Conservation (phyloP, 2,888 invertebrate genomes). For the Pristionchus arcanus region DNA sequence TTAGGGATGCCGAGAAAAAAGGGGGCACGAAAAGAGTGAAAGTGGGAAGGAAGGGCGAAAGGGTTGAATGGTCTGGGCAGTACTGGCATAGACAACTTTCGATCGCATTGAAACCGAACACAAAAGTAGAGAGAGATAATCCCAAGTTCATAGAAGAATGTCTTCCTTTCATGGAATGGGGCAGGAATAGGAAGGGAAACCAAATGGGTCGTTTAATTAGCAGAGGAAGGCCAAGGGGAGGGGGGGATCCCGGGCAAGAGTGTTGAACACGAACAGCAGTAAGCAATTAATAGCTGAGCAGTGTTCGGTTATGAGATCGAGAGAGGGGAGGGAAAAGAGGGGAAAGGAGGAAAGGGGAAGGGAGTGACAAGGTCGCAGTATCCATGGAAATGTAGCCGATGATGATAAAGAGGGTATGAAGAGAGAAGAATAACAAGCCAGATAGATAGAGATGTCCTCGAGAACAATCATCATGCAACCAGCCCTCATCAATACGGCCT, state of each 20-base stretch:
- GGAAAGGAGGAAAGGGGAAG: neutral
- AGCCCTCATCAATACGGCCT: neutral
- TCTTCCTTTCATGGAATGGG: neutral
- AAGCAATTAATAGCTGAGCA: conserved; percentile 42
- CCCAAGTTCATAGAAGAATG: neutral
- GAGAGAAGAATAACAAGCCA: conserved; percentile 1
- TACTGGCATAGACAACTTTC: neutral
- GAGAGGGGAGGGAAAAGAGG: neutral
- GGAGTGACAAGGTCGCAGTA: conserved; percentile 3
- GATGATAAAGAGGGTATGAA: neutral
- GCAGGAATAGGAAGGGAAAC: neutral
- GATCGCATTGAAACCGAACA: neutral
- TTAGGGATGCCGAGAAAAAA: neutral
- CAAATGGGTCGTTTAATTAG: conserved; percentile 37
- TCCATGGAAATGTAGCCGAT: conserved; percentile 19
- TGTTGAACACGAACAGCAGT: conserved; percentile 14
- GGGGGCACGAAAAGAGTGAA: neutral
- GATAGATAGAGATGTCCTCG: neutral
- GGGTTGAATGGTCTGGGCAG: neutral
- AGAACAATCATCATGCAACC: neutral
- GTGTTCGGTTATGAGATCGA: conserved; percentile 29
- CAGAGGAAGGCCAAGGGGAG: neutral
- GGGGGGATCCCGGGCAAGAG: conserved; percentile 5
- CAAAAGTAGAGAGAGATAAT: neutral
- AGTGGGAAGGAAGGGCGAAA: neutral